Percentiles rank a stretch among this genome's conserved stretches.
phyloP scores from a whole-genome alignment of 2,113 vertebrate genomes.

The Anas platyrhynchos region DNA sequence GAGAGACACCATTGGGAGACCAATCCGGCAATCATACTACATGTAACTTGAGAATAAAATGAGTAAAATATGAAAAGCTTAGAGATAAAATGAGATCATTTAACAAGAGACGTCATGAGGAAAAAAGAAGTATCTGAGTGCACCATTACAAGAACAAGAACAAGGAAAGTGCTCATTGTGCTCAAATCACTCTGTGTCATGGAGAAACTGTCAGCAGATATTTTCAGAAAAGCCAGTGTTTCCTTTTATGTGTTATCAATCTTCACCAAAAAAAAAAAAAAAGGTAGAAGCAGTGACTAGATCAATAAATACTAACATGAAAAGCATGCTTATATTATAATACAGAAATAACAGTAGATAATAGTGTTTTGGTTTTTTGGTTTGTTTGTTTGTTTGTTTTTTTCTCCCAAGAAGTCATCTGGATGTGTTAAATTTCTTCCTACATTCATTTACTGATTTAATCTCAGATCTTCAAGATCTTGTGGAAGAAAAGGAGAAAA shows the following conservation, averaged over 20 bases:
- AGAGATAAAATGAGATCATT: background rate
- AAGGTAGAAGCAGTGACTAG: background rate
- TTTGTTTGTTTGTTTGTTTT: no score
- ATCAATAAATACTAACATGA: background rate
- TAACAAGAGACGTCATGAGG: background rate
- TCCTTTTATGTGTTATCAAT: background rate
- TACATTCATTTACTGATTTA: background rate
- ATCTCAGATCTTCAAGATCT: background rate
- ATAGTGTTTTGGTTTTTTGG: background rate
- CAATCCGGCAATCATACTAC: background rate
- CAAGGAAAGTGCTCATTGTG: background rate
- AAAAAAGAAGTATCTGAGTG: background rate
- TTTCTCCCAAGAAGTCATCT: background rate
- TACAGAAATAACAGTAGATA: background rate
- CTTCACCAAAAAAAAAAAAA: background rate
- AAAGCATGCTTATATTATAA: background rate
- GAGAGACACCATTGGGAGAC: background rate
- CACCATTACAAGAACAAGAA: background rate
- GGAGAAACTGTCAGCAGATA: background rate
- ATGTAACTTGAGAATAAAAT: background rate
- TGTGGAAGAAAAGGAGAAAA: background rate
- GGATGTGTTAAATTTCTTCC: background rate
- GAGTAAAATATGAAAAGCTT: background rate
- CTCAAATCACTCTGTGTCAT: background rate
- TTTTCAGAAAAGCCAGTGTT: background rate